phyloP scores from a whole-genome alignment of 2,888 invertebrate species.

The Plebejus argus region DNA sequence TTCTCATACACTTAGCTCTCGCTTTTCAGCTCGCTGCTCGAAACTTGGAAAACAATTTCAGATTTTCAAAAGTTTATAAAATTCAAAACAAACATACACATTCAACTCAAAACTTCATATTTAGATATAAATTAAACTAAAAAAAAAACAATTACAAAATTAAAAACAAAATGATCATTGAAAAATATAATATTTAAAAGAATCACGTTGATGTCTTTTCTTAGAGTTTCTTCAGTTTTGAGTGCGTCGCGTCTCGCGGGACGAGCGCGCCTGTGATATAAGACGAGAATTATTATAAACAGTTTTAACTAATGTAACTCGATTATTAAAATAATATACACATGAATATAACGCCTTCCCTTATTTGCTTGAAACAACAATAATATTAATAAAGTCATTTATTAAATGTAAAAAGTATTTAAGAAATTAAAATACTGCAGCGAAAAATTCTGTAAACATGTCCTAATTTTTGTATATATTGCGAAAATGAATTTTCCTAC shows the following conservation, averaged over 20 bases:
- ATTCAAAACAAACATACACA: background rate
- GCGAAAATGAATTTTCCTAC: background rate
- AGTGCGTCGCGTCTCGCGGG: slow-evolving; percentile 34
- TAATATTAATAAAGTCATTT: no score
- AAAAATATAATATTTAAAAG: slow-evolving; percentile 40
- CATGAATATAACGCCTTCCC: background rate
- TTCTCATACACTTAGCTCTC: no score
- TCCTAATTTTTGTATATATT: no score
- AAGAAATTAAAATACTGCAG: no score
- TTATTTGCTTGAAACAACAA: background rate
- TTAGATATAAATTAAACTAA: background rate
- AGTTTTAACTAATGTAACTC: background rate
- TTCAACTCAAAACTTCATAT: background rate
- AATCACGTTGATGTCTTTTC: slow-evolving; percentile 61
- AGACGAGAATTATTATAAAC: background rate
- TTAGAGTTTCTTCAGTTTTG: slow-evolving; percentile 46
- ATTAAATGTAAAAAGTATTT: no score
- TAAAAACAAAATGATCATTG: background rate
- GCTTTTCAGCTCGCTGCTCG: no score
- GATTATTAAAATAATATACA: background rate
- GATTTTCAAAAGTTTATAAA: no score
- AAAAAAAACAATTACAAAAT: background rate
- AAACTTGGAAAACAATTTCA: no score
- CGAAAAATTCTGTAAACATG: no score
- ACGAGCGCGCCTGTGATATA: background rate